A percentile compares a stretch with the other conserved stretches of the same genome.
Evolutionary conservation across 2,113 vertebrate genomes (phyloP).

Genomic region (Atlantisia rogersi): DNA sequence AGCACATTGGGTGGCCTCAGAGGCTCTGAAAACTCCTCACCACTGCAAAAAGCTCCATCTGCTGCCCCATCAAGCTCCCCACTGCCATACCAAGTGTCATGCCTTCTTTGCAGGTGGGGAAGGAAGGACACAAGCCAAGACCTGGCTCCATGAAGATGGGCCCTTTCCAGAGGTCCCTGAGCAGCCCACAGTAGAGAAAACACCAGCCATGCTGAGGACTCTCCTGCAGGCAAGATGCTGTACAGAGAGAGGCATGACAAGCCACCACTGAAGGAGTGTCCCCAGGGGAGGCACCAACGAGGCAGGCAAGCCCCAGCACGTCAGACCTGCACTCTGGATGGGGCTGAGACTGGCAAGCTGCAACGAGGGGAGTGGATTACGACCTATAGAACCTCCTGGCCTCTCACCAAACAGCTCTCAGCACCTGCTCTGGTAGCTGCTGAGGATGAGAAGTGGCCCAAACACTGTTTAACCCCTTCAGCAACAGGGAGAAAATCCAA

Average conservation of each 20-base stretch:
- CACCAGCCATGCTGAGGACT: not conserved
- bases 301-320: not conserved
- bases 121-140: not conserved
- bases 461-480: not conserved
- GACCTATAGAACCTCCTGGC: not conserved
- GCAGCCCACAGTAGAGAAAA: not conserved
- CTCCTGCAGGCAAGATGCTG: not conserved
- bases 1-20: not conserved
- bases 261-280: not conserved
- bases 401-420: not conserved
- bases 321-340: not conserved
- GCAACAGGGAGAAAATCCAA: not conserved
- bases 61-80: not conserved
- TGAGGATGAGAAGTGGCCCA: not conserved
- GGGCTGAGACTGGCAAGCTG: not conserved
- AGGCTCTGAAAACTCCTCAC: not conserved
- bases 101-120: not conserved
- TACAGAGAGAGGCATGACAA: not conserved
- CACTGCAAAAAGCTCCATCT: not conserved
- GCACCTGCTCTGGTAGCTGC: not conserved
- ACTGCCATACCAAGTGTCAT: rapidly evolving
- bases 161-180: not conserved
- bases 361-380: not conserved
- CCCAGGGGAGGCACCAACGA: not conserved
- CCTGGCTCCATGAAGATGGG: not conserved